Evolutionary conservation across 2,888 invertebrate genomes (phyloP).

Genomic region (Lithophane leautieri): DNA sequence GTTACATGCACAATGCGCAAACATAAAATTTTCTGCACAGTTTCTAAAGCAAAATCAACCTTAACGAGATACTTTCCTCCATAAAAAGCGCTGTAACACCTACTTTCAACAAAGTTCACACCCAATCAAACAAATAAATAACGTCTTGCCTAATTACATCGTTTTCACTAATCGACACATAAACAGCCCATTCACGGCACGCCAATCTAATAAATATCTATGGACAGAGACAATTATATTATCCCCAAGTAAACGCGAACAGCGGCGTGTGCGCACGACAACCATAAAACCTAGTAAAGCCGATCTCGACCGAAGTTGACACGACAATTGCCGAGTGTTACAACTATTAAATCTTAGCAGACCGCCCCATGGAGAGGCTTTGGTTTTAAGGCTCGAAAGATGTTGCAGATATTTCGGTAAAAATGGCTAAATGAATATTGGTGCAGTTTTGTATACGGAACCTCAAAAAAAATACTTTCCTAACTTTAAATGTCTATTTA

Average conservation of each 20-base stretch:
- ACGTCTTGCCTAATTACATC: conserved; percentile 62
- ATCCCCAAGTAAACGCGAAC: conserved; percentile 63
- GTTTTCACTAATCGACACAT: conserved; percentile 67
- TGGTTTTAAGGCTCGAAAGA: conserved; percentile 18
- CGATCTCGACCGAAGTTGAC: conserved; percentile 73
- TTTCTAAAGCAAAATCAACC: no score
- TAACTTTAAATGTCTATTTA: not conserved
- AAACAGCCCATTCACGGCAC: conserved; percentile 60
- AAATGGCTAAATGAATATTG: not conserved
- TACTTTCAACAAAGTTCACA: conserved; percentile 6
- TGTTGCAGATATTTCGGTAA: not conserved
- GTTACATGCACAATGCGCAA: not conserved
- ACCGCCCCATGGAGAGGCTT: conserved; percentile 38
- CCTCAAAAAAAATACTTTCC: no score
- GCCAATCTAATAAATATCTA: conserved; percentile 69
- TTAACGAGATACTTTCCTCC: not conserved
- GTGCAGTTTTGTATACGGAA: not conserved
- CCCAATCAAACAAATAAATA: conserved; percentile 50
- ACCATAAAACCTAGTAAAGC: conserved; percentile 75
- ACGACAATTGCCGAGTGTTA: conserved; percentile 76
- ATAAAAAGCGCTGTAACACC: not conserved
- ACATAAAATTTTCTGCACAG: not conserved
- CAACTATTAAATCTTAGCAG: conserved; percentile 71
- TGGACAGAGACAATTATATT: conserved; percentile 76
- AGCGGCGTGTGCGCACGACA: conserved; percentile 76